These are phyloP conservation scores for Oceanites oceanicus DNA, from an alignment of 2,113 vertebrate species.

Conservation along the genomic window DNA sequence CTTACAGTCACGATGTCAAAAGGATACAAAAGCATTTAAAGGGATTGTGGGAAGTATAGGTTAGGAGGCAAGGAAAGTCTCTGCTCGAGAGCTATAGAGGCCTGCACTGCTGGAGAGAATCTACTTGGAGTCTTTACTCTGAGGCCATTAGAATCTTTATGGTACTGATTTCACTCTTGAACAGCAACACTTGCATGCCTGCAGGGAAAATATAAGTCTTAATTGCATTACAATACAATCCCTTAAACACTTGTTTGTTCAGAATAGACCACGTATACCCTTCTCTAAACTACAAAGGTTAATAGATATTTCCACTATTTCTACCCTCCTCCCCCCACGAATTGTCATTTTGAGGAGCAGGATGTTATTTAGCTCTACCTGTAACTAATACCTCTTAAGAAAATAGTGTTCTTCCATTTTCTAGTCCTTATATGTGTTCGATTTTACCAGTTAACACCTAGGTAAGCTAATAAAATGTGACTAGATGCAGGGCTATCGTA, in stretches of 20 bases:
- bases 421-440: background rate
- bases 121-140: background rate
- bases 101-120: accelerated
- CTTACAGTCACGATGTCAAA: background rate
- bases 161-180: background rate
- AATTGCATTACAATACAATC: background rate
- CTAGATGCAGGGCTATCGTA: background rate
- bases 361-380: background rate
- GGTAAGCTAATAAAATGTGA: background rate
- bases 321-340: accelerated
- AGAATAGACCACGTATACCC: too few relatives aligned
- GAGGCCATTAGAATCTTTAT: background rate
- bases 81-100: background rate
- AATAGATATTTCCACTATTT: background rate
- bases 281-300: background rate
- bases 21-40: background rate
- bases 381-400: background rate
- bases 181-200: accelerated
- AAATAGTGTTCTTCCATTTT: background rate
- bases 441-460: background rate
- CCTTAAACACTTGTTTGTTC: background rate
- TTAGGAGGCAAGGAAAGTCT: background rate
- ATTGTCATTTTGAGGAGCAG: background rate
- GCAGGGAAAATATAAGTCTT: background rate
- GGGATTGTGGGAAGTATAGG: background rate